phyloP scores from a whole-genome alignment of 2,888 invertebrate genomes.

The Drosophila rellima region DNA sequence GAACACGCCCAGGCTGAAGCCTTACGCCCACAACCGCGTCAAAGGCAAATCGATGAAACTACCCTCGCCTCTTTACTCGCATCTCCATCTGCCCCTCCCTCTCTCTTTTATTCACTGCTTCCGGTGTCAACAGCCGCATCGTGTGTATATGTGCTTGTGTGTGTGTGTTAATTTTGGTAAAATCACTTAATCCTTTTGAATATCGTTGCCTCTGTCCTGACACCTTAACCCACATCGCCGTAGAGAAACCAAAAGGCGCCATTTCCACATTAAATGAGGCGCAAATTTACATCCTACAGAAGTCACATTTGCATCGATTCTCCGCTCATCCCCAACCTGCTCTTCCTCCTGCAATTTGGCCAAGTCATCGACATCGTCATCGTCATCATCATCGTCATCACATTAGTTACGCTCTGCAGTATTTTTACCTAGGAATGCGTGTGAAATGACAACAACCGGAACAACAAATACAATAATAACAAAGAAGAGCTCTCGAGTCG shows the following conservation, averaged over 20 bases:
- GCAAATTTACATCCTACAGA: conserved; percentile 71
- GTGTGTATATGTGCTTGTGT: conserved; percentile 14
- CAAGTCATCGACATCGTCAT: conserved; percentile 39
- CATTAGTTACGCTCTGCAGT: conserved; percentile 76
- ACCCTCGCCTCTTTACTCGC: conserved; percentile 1
- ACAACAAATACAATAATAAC: conserved; percentile 20
- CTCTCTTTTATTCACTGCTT: neutral
- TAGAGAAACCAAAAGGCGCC: conserved; percentile 36
- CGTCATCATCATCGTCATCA: conserved; percentile 39
- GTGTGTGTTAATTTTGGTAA: conserved; percentile 64
- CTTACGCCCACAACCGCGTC: conserved; percentile 4
- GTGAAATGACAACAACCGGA: conserved; percentile 62
- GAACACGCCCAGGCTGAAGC: neutral
- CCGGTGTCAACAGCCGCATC: conserved; percentile 20
- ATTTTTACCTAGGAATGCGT: conserved; percentile 79
- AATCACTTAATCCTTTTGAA: conserved; percentile 81
- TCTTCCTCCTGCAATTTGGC: neutral
- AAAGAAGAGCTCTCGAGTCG: neutral
- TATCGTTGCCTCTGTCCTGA: conserved; percentile 51
- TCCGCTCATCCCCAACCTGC: neutral
- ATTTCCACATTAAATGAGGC: conserved; percentile 71
- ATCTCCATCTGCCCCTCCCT: neutral
- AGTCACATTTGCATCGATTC: conserved; percentile 14
- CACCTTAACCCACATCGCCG: conserved; percentile 65
- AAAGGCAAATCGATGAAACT: conserved; percentile 51